Percentiles rank a stretch among this genome's conserved stretches.
These are phyloP conservation scores for Blastobasis adustella DNA, from an alignment of 2,888 invertebrate species.

Conservation along the genomic window DNA sequence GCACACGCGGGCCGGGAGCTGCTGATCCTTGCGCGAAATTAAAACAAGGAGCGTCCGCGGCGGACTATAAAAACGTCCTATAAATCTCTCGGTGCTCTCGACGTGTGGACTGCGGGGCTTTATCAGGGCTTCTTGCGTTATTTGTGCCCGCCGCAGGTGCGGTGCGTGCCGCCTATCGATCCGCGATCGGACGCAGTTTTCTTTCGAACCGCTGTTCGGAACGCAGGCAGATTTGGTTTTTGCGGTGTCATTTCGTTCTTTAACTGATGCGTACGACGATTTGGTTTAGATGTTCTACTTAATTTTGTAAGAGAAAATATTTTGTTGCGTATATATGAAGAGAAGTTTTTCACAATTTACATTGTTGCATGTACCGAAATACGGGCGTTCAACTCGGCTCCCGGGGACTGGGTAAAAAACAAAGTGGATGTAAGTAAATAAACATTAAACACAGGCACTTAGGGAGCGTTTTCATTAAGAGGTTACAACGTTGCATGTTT, in stretches of 20 bases:
- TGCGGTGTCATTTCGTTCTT: background rate
- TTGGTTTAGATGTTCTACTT: background rate
- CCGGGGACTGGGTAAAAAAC: slow-evolving; percentile 38
- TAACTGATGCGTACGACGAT: background rate
- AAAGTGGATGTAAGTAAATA: slow-evolving; percentile 63
- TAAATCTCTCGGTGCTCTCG: slow-evolving; percentile 50
- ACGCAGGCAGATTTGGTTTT: too few relatives aligned
- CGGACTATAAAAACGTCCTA: slow-evolving; percentile 62
- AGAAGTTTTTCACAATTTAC: background rate
- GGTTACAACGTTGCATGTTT: slow-evolving; percentile 63
- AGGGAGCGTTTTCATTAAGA: slow-evolving; percentile 64
- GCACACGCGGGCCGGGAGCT: slow-evolving; percentile 20
- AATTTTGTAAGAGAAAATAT: background rate
- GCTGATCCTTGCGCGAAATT: slow-evolving; percentile 62
- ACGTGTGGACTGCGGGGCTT: slow-evolving; percentile 52
- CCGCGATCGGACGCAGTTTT: slow-evolving; percentile 24
- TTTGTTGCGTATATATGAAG: background rate
- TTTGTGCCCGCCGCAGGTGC: slow-evolving; percentile 50
- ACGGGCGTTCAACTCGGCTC: too few relatives aligned
- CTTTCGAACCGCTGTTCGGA: background rate
- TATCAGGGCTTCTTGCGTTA: slow-evolving; percentile 44
- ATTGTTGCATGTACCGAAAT: too few relatives aligned
- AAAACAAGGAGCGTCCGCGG: slow-evolving; percentile 66
- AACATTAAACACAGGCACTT: slow-evolving; percentile 64
- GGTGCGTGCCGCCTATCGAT: slow-evolving; percentile 39